Evolutionary conservation across 2,797 vertebrate species (phyloP), one percentile per base, ranked within the genome.

Genomic region (Coendou prehensilis): DNA sequence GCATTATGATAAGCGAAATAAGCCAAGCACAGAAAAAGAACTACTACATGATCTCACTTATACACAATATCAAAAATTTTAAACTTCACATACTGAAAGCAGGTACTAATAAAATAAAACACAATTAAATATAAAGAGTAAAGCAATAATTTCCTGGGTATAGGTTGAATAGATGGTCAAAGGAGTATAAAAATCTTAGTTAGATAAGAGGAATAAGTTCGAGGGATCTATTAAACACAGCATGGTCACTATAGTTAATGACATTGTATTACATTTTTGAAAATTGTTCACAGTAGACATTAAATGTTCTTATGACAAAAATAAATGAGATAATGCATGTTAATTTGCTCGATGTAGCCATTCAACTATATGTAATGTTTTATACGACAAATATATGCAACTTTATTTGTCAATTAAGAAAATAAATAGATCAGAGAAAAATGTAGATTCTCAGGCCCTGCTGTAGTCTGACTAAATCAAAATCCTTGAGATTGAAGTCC

Each of bases 321-420:
- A 82, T 56, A 41, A 23, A 37, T 23, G 10, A 78, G 52, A 4
- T 41, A 79, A 41, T 84, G 10, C 2, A 67, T 20, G 22, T 17
- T 79, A 79, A 84, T 76, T 82, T 76, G 41, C 17, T 67, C 9
- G 1, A 52, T 57, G 85, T 67, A 79, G 52, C 15, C 41, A 80
- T 28, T 52, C 8, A 4, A 76, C 37, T 23, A 69, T 85, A 37
- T 14, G 11, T 45, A 52, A 76, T 63, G 30, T 61, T 59, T 13
- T 52, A n/a, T 15, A 41, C 64, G 20, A 64, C 45, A 64, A 78
- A 80, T 85, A 50, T 41, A 85, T 85, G 30, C 13, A 47, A 26
- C 78, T 84, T 57, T 45, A 52, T 73, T 50, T 96, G 22, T 84
- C 47, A 57, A 22, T 79, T 50, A 88, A 86, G 61, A 63, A 94